Base-by-base conservation (phyloP, 1,140 invertebrate species). In the Neodiprion pinetum region DNA sequence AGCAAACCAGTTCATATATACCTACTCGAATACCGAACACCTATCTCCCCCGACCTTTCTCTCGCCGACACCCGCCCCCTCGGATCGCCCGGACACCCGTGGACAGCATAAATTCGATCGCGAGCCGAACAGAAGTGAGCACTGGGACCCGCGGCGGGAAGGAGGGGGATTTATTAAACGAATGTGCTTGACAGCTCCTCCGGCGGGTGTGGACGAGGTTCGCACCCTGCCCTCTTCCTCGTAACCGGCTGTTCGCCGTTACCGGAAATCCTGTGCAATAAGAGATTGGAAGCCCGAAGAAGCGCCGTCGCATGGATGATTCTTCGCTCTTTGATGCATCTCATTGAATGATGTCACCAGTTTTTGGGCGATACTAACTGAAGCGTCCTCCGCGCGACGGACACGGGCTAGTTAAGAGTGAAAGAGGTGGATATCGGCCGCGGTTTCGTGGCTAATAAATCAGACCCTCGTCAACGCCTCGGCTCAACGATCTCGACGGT, bases 71-170 rank as follows among this genome's bases (percentile, higher is more conserved):
- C n/a, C 8, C 53, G 9, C 53, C 53, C 53, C 8, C 53, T 14
- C 5, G n/a, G 11, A 12, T 17, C 53, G 11, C 8, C 11, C 53
- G 53, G 53, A 61, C 53, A 61, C 53, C 53, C 53, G 53, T 17
- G 53, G 53, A 61, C 53, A 61, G 53, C 53, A 61, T 61, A 61
- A 61, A 61, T 61, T 61, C 53, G 53, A 61, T 61, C 53, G 53
- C 53, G 53, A 61, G n/a, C 53, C 53, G 53, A 61, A 61, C 53
- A 61, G 53, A 61, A 61, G 53, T 61, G 53, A 61, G n/a, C 53
- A 17, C 53, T 11, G 11, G 5, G 53, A 61, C 11, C 11, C 11
- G 53, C 11, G 5, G 5, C 53, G n/a, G 53, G 53, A 61, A 17
- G 53, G 53, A 17, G n/a, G 53, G 53, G 53, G 53, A 61, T 61